Evolutionary conservation across 2,888 invertebrate genomes (phyloP).

Genomic region (Schizaphis graminum): DNA sequence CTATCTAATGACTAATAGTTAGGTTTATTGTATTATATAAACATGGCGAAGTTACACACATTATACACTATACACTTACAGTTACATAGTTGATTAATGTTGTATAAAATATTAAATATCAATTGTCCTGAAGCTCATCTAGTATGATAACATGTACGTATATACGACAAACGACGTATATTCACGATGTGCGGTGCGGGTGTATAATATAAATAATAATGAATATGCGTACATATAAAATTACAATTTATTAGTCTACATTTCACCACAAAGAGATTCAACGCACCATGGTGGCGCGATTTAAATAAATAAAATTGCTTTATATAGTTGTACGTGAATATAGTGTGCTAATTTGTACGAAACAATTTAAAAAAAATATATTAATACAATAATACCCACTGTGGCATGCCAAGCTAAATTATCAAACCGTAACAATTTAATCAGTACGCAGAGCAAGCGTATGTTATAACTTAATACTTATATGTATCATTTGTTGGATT

Average conservation of each 20-base stretch:
- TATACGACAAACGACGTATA: not conserved
- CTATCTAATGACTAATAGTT: not conserved
- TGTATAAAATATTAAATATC: not conserved
- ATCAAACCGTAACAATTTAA: constrained; percentile 48
- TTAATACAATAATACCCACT: not conserved
- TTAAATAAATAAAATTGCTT: constrained; percentile 22
- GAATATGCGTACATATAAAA: not conserved
- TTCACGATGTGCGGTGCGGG: not conserved
- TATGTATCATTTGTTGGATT: constrained; percentile 27
- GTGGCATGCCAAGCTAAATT: constrained; percentile 28
- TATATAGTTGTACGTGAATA: not conserved
- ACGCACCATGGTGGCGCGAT: not conserved
- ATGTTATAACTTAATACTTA: too few species aligned
- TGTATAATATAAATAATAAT: not conserved
- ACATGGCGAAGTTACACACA: not conserved
- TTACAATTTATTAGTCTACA: not conserved
- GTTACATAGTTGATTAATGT: not conserved
- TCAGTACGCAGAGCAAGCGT: constrained; percentile 23
- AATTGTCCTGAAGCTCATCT: not conserved
- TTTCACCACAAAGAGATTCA: constrained; percentile 7
- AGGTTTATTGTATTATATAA: not conserved
- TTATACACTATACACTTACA: not conserved
- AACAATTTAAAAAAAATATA: not conserved
- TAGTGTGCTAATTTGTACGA: constrained; percentile 18
- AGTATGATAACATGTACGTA: not conserved